Evolutionary conservation across 2,797 vertebrate genomes (phyloP).

Genomic region (Eulemur coronatus): DNA sequence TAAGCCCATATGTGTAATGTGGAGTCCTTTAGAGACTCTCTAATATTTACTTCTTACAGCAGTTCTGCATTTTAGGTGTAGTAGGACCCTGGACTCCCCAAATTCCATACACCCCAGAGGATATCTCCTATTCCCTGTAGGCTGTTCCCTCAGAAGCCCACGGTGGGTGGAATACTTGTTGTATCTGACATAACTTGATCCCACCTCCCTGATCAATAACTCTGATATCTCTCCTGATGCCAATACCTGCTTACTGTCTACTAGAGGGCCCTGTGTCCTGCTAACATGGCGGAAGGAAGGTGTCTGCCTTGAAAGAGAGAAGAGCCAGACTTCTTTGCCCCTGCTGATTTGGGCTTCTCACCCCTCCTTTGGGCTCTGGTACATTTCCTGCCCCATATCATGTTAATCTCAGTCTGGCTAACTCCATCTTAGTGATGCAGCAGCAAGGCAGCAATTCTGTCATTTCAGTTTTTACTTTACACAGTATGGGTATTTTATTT

Average conservation of each 20-base stretch:
- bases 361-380: background rate
- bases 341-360: background rate
- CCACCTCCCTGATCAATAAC: background rate
- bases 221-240: background rate
- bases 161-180: background rate
- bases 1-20: background rate
- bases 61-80: background rate
- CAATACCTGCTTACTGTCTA: background rate
- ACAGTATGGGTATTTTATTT: conserved; percentile 27
- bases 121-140: background rate
- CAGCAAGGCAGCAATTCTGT: background rate
- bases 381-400: background rate
- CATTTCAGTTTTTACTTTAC: conserved; percentile 30
- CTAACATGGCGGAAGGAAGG: background rate
- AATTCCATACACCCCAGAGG: background rate
- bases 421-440: background rate
- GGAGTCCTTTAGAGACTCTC: background rate
- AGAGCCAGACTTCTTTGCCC: background rate
- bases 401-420: background rate
- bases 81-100: background rate
- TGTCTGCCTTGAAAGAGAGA: background rate
- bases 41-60: background rate
- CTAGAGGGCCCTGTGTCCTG: background rate
- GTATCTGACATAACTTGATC: background rate
- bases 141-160: background rate